Percentiles rank a stretch among this genome's conserved stretches.
These are phyloP conservation scores for Zootoca vivipara DNA, from an alignment of 2,113 vertebrate genomes.

Conservation along the genomic window DNA sequence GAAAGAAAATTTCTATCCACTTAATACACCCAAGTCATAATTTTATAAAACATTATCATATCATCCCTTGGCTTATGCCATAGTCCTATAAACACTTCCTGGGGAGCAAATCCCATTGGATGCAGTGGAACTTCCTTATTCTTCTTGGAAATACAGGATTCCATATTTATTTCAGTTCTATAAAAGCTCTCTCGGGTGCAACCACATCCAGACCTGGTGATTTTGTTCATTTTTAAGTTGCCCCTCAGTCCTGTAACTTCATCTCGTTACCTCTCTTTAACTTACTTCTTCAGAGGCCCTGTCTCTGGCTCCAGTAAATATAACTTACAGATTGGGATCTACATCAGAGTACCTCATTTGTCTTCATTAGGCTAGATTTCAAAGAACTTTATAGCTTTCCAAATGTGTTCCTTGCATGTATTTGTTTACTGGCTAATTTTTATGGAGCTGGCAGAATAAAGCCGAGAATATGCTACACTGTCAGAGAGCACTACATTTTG, in stretches of 20 bases:
- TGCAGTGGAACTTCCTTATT: background rate
- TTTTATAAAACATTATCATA: background rate
- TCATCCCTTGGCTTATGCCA: background rate
- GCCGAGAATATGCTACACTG: background rate
- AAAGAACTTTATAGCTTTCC: background rate
- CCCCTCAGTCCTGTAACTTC: background rate
- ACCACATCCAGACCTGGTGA: background rate
- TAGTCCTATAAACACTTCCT: background rate
- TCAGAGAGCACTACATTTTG: background rate
- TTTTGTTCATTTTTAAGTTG: background rate
- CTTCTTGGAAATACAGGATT: background rate
- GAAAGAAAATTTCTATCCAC: too few relatives aligned
- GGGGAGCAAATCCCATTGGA: background rate
- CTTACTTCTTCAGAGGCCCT: background rate
- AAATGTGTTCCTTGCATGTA: conserved; percentile 12
- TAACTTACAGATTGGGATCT: background rate
- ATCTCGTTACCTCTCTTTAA: background rate
- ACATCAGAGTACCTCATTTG: background rate
- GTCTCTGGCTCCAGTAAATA: background rate
- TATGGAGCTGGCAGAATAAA: background rate
- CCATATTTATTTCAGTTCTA: background rate
- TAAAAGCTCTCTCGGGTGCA: background rate
- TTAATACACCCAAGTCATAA: background rate
- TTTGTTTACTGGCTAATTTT: conserved; percentile 15
- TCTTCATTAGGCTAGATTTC: conserved; percentile 31